Base-by-base conservation (phyloP, 1,140 invertebrate species). In the Heliconius hermathena region DNA sequence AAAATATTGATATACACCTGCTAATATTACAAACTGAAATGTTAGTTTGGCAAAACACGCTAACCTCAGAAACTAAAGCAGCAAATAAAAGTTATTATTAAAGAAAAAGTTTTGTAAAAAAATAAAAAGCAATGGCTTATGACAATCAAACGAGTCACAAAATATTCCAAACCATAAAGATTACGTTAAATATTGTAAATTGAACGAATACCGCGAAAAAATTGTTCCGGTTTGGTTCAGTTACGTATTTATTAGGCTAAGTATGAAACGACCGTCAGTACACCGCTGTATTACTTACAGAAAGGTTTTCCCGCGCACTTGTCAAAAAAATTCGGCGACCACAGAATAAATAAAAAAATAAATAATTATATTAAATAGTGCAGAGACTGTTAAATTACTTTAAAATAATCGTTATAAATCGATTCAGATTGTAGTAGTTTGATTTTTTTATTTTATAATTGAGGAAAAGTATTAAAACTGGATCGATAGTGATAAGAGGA, bases 221-320 rank as follows among this genome's bases (percentile, higher is more conserved):
- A 70, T 49, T 49, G 77, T 80, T 84, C 80, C 82, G 80, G 78
- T 77, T 54, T 80, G 60, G 73, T 77, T 60, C 76, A 20, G 81
- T 81, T 83, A 71, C 60, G 82, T 85, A 84, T 84, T 84, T 83
- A 84, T 84, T 85, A 81, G 73, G 81, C 73, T 80, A 77, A 66
- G 72, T 76, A 78, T 76, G 81, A 60, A 57, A 49, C 71, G 54
- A n/a, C 8, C 79, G 84, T 76, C 84, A 85, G 84, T 85, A 73
- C 52, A 75, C 80, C 41, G 54, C 81, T 80, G 80, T 80, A 76
- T 77, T 77, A 85, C 79, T 70, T 77, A 78, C 77, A 54, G 82
- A 82, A 78, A 54, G 77, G 84, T 74, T 82, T 83, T 66, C 78
- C 54, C 71, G 77, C 71, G 79, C n/a, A 29, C 26, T n/a, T 66